phyloP scores from a whole-genome alignment of 2,888 invertebrate genomes.

The Drosophila mimica region DNA sequence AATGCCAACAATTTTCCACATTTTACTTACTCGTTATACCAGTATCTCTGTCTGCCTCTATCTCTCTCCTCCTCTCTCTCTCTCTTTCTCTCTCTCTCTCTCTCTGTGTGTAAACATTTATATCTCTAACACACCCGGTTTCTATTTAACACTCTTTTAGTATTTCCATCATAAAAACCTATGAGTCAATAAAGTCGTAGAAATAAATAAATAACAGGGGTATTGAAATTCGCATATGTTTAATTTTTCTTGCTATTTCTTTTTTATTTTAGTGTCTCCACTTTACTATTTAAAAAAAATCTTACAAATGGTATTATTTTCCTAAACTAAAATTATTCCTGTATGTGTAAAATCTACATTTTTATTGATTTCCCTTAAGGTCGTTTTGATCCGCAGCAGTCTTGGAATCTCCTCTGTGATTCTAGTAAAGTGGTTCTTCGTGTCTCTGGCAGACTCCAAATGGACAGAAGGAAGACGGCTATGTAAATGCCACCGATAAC shows the following conservation, averaged over 20 bases:
- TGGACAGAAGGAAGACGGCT: conserved; percentile 34
- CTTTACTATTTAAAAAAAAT: neutral
- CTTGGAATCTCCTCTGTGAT: conserved; percentile 64
- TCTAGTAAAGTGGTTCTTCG: conserved; percentile 63
- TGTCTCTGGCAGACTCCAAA: conserved; percentile 77
- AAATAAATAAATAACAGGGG: neutral
- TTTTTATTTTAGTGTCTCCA: neutral
- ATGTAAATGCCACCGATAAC: conserved; percentile 56
- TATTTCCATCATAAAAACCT: neutral
- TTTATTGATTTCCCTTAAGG: neutral
- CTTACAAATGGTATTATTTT: neutral
- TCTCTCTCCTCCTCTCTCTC: too few relatives aligned
- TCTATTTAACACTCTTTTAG: neutral
- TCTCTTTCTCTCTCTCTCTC: neutral
- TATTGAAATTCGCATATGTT: too few relatives aligned
- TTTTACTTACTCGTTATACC: too few relatives aligned
- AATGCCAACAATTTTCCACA: neutral
- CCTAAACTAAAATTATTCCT: neutral
- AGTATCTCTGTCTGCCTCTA: neutral
- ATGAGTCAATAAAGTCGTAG: neutral
- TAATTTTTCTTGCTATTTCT: neutral
- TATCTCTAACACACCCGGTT: neutral
- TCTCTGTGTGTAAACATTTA: neutral
- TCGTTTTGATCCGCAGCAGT: neutral
- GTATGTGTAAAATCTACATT: neutral